Evolutionary conservation across 2,888 invertebrate species (phyloP).

Genomic region (Drosophila longiperda): DNA sequence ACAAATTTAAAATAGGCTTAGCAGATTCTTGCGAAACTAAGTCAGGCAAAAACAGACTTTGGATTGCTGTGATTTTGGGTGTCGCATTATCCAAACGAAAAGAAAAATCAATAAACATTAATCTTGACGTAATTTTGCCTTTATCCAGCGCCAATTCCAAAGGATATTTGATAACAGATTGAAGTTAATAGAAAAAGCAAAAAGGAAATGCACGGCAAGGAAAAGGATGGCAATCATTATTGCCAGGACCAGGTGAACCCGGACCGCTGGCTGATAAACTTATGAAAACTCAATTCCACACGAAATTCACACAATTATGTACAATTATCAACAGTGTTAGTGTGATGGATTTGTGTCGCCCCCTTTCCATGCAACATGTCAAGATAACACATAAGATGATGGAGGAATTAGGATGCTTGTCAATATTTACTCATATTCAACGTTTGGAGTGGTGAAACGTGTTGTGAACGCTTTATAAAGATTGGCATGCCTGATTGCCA

Average conservation of each 20-base stretch:
- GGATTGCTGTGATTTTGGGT: constrained; percentile 19
- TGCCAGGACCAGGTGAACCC: constrained; percentile 12
- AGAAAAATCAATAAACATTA: constrained; percentile 79
- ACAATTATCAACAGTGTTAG: constrained; percentile 26
- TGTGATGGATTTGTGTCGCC: constrained; percentile 23
- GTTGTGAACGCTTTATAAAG: constrained; percentile 9
- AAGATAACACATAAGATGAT: background rate
- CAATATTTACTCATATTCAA: background rate
- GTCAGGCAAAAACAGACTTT: constrained; percentile 49
- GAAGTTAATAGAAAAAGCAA: constrained; percentile 54
- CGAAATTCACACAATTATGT: constrained; percentile 18
- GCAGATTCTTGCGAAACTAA: constrained; percentile 67
- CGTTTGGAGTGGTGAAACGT: constrained; percentile 1
- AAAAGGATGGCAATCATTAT: constrained; percentile 48
- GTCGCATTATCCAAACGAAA: constrained; percentile 61
- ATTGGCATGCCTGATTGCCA: constrained; percentile 33
- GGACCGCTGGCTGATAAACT: background rate
- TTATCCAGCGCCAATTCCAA: constrained; percentile 60
- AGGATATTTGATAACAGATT: constrained; percentile 62
- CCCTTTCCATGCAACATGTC: constrained; percentile 1
- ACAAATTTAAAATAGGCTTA: constrained; percentile 74
- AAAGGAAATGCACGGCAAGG: constrained; percentile 3
- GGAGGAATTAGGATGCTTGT: constrained; percentile 1
- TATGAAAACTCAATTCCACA: constrained; percentile 11
- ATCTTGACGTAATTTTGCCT: constrained; percentile 77